Evolutionary conservation across 2,797 vertebrate genomes (phyloP), one percentile per base, ranked within the genome.

Genomic region (Brachyrhaphis roseni): DNA sequence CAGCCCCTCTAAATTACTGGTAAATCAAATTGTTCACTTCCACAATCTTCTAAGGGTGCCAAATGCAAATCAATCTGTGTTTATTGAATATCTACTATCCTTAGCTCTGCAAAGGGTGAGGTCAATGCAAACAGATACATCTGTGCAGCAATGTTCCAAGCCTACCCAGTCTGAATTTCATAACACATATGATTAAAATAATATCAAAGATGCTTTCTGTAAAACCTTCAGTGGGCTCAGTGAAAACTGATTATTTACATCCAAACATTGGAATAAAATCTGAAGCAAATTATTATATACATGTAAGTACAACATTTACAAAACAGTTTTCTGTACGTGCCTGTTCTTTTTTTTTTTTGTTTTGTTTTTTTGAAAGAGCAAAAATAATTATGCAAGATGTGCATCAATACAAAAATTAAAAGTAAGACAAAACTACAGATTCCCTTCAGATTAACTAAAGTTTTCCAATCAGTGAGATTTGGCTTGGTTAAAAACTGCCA

Each of bases 251-350:
- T 41, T 84, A 82, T 91, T 90, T 91, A 94, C 90, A 93, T 88
- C 86, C 41, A 89, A 82, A 85, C 76, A 88, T 91, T 86, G 85
- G 86, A 87, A 92, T 89, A 80, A 91, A 91, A 64, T 77, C 89
- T 85, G 86, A 89, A 92, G 84, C 70, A 86, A 81, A 86, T 80
- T 81, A 71, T 72, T 84, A 78, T 94, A 80, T 93, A 95, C 94
- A 95, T 77, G 82, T 86, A 85, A 89, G 90, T 90, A 89, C 84
- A 92, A 88, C 74, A 91, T 95, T 93, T 93, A 93, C 86, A 94
- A 89, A 85, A 82, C 46, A 66, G 70, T 34, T 87, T 72, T 78
- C 74, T 85, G 81, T 86, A 79, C 66, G 79, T 80, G 79, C 78
- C 77, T 11, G 20, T 18, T 64, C 77, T 82, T 8, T 28, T 47